Evolutionary conservation across 2,888 invertebrate genomes (phyloP).

Genomic region (Himalopsyche anomala): DNA sequence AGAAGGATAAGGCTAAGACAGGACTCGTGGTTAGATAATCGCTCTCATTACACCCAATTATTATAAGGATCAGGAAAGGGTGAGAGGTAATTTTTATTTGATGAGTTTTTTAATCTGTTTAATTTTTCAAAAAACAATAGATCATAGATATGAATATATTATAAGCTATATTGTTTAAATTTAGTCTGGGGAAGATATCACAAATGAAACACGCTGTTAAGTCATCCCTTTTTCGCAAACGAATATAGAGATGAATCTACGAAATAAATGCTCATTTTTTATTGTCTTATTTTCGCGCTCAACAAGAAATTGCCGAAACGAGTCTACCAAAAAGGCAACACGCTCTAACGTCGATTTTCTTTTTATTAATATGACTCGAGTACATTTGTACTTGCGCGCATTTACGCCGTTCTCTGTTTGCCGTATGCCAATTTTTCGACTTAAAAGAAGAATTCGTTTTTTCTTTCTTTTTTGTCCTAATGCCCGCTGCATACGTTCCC

Average conservation of each 20-base stretch:
- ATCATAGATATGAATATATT: too few relatives aligned
- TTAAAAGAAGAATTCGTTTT: neutral
- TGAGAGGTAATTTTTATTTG: too few relatives aligned
- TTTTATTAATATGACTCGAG: neutral
- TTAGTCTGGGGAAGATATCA: too few relatives aligned
- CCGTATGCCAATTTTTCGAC: slow-evolving; percentile 34
- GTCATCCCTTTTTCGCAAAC: neutral
- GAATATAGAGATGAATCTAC: neutral
- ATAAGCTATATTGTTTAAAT: too few relatives aligned
- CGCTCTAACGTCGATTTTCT: neutral
- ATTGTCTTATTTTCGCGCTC: neutral
- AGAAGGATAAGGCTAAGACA: too few relatives aligned
- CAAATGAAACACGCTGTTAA: neutral
- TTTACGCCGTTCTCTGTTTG: neutral
- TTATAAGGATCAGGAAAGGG: too few relatives aligned
- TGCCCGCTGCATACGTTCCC: neutral
- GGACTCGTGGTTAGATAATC: too few relatives aligned
- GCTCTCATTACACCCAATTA: too few relatives aligned
- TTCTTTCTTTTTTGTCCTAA: neutral
- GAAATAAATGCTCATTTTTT: slow-evolving; percentile 8
- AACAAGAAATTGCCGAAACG: slow-evolving; percentile 10
- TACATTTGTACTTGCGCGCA: neutral
- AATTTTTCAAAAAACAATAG: too few relatives aligned
- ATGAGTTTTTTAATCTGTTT: too few relatives aligned
- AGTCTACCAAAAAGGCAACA: slow-evolving; percentile 5